Conservation (phyloP, 2,888 invertebrate species). For the Gastrophysa polygoni region DNA sequence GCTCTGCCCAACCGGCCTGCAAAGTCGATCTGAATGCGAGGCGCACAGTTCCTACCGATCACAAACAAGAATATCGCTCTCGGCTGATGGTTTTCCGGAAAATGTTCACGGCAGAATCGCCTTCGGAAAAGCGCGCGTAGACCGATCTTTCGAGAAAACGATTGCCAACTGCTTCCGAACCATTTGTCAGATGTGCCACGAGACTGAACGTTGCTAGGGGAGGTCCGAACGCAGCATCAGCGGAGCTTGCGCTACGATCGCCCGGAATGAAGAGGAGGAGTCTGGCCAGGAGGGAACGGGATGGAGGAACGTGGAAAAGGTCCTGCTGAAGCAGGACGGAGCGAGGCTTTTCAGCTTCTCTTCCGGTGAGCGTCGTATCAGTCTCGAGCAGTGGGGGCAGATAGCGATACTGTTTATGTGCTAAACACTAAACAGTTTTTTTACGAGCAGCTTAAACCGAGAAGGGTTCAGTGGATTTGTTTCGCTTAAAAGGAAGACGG, state of each 20-base stretch:
- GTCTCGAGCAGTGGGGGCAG: constrained; percentile 51
- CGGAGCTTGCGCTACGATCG: constrained; percentile 33
- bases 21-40: background rate
- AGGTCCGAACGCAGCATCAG: constrained; percentile 46
- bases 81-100: background rate
- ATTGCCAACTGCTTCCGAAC: constrained; percentile 36
- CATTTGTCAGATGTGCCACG: constrained; percentile 38
- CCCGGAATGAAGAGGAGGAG: constrained; percentile 35
- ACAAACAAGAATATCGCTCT: background rate
- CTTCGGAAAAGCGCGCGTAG: constrained; percentile 21
- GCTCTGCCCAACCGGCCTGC: background rate
- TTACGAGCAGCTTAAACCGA: constrained; percentile 55
- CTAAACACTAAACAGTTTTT: constrained; percentile 58
- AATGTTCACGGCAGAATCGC: constrained; percentile 11
- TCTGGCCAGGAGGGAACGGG: constrained; percentile 16
- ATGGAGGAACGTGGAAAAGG: background rate
- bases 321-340: constrained; percentile 22
- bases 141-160: constrained; percentile 34
- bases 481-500: constrained; percentile 50
- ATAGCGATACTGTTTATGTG: constrained; percentile 58
- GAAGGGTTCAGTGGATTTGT: constrained; percentile 54
- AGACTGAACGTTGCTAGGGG: constrained; percentile 54
- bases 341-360: constrained; percentile 31
- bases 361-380: constrained; percentile 48
- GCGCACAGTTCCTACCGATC: background rate